Percentiles rank a stretch among this genome's conserved stretches.
phyloP scores from a whole-genome alignment of 2,113 vertebrate species.

The Perccottus glenii region DNA sequence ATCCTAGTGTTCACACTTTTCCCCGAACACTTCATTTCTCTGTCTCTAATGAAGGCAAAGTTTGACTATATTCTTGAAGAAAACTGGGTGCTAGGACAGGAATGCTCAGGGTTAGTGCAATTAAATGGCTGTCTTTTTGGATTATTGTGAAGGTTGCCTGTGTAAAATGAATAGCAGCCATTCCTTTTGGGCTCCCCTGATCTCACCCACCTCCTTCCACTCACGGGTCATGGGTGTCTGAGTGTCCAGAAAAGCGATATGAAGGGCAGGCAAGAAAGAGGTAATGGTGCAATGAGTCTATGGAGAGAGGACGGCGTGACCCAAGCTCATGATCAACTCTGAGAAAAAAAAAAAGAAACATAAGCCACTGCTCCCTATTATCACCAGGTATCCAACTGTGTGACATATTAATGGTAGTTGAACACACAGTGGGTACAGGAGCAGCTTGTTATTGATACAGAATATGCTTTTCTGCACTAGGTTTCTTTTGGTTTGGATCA shows the following conservation, averaged over 20 bases:
- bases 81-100: slow-evolving; percentile 36
- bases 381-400: not conserved
- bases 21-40: slow-evolving; percentile 12
- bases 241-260: slow-evolving; percentile 41
- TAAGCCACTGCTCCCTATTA: not conserved
- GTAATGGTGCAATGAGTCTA: slow-evolving; percentile 19
- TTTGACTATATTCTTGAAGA: slow-evolving; percentile 50
- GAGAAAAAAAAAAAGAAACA: slow-evolving; percentile 2
- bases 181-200: slow-evolving; percentile 48
- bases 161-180: slow-evolving; percentile 65
- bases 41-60: slow-evolving; percentile 56
- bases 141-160: slow-evolving; percentile 69
- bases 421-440: not conserved
- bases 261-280: slow-evolving; percentile 29
- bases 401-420: slow-evolving; percentile 6
- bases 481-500: not conserved
- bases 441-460: not conserved
- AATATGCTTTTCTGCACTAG: not conserved
- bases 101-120: slow-evolving; percentile 59
- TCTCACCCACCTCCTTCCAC: slow-evolving; percentile 45
- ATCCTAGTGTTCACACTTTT: slow-evolving; percentile 1
- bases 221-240: slow-evolving; percentile 46
- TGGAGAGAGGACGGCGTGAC: not conserved
- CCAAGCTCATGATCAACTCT: not conserved
- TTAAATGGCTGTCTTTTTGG: slow-evolving; percentile 71